Evolutionary conservation across 2,888 invertebrate genomes (phyloP), one percentile per base, ranked within the genome.

Genomic region (Itoplectis maculator): DNA sequence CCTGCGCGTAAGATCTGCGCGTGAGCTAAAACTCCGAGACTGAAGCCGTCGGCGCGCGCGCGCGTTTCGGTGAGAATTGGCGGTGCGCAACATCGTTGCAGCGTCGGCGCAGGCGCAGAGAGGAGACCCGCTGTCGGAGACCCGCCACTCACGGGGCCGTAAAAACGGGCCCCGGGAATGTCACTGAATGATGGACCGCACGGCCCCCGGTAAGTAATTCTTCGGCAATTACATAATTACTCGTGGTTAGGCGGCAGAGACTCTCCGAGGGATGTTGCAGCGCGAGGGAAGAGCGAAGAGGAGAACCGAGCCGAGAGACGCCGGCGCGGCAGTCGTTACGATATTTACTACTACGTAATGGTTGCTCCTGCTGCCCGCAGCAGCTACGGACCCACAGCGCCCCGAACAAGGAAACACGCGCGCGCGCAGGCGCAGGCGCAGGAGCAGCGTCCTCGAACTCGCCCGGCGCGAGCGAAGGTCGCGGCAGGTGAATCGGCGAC

Each of bases 281-380:
- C 56, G 79, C 69, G 59, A n/a, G n/a, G n/a, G n/a, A n/a, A n/a
- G n/a, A n/a, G 29, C 29, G 3, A 70, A 65, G 63, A 74, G 65
- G 72, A 81, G 79, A 54, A n/a, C n/a, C n/a, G n/a, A n/a, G n/a
- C 40, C 37, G 37, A 61, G 56, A 20, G 42, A 66, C 65, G 83
- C 85, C 82, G 83, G 84, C 86, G 82, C 84, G 85, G 56, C 86
- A 90, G 92, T 92, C 90, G 91, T 92, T 92, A 91, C 89, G 91
- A 92, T 92, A 92, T 92, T 92, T 92, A 92, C 92, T 92, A 91
- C 92, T 92, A 90, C 89, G 90, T 92, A 92, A 92, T 92, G 90
- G 90, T 88, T 87, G 89, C 87, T 80, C 84, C 78, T 51, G 23
- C 66, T 68, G 45, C 78, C 79, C 23, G 42, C 79, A 70, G 79